A percentile compares a stretch with the other conserved stretches of the same genome.
These are phyloP conservation scores for Cephus rjabovi DNA, from an alignment of 2,888 invertebrate genomes.

Conservation along the genomic window DNA sequence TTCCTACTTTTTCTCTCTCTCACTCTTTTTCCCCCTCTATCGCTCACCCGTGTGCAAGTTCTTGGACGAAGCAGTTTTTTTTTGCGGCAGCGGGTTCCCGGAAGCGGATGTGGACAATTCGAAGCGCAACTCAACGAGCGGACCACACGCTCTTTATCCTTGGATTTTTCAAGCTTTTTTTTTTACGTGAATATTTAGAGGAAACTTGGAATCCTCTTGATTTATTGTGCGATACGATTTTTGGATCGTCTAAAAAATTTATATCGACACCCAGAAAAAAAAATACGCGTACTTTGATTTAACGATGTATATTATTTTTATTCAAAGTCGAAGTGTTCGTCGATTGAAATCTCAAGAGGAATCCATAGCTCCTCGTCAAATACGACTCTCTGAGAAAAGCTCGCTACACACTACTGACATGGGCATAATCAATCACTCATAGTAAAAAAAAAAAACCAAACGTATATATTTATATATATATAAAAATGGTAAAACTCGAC, in stretches of 20 bases:
- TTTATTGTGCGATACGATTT: no score
- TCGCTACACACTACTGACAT: neutral
- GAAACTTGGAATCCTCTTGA: conserved; percentile 11
- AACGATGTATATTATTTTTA: no score
- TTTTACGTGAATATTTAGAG: conserved; percentile 27
- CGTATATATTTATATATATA: no score
- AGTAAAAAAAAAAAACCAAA: no score
- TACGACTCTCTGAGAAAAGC: conserved; percentile 3
- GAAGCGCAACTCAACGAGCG: conserved; percentile 43
- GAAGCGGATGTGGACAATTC: conserved; percentile 47
- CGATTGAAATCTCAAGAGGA: no score
- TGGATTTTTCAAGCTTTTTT: conserved; percentile 2
- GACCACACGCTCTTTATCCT: conserved; percentile 16
- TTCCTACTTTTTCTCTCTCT: neutral
- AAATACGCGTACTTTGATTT: no score
- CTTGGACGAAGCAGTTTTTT: conserved; percentile 7
- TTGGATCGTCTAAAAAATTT: no score
- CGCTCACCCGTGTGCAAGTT: conserved; percentile 8
- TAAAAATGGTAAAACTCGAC: conserved; percentile 16
- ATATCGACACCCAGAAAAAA: no score
- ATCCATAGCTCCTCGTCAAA: no score
- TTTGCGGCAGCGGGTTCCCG: conserved; percentile 25
- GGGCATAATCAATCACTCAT: no score
- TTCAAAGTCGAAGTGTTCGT: no score
- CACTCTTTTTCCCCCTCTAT: neutral